phyloP scores from a whole-genome alignment of 2,797 vertebrate genomes.

The Pagetopsis macropterus region DNA sequence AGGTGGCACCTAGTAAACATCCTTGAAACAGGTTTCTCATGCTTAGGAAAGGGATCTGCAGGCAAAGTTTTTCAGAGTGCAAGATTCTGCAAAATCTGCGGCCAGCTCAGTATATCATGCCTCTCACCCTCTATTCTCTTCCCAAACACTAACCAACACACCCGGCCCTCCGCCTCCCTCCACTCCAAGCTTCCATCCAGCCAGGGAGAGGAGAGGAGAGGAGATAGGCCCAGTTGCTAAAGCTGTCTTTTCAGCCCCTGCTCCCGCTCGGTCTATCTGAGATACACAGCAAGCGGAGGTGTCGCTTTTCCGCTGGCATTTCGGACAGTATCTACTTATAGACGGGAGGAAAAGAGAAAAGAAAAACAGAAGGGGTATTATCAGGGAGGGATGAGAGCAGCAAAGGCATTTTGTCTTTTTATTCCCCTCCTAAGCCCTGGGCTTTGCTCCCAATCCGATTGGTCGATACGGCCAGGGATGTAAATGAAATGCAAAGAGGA shows the following conservation, averaged over 20 bases:
- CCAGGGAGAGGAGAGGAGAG: slow-evolving; percentile 77
- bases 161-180: slow-evolving; percentile 68
- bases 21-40: slow-evolving; percentile 79
- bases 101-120: slow-evolving; percentile 82
- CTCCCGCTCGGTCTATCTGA: slow-evolving; percentile 86
- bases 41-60: slow-evolving; percentile 73
- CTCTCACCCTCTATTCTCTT: slow-evolving; percentile 80
- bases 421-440: slow-evolving; percentile 89
- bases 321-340: slow-evolving; percentile 90
- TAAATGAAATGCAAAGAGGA: slow-evolving; percentile 98
- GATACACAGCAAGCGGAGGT: slow-evolving; percentile 88
- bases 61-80: slow-evolving; percentile 78
- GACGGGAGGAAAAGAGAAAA: slow-evolving; percentile 84
- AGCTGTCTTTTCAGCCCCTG: slow-evolving; percentile 86
- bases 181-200: slow-evolving; percentile 77
- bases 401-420: slow-evolving; percentile 90
- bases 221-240: slow-evolving; percentile 87
- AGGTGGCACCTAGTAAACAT: slow-evolving; percentile 74
- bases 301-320: slow-evolving; percentile 89
- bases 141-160: slow-evolving; percentile 74
- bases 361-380: slow-evolving; percentile 89
- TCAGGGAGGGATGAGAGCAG: slow-evolving; percentile 89
- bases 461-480: slow-evolving; percentile 95
- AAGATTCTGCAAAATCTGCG: slow-evolving; percentile 78
- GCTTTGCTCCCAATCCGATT: slow-evolving; percentile 93